phyloP scores from a whole-genome alignment of 2,888 invertebrate genomes.

The Chaetogeoica ovagalla region DNA sequence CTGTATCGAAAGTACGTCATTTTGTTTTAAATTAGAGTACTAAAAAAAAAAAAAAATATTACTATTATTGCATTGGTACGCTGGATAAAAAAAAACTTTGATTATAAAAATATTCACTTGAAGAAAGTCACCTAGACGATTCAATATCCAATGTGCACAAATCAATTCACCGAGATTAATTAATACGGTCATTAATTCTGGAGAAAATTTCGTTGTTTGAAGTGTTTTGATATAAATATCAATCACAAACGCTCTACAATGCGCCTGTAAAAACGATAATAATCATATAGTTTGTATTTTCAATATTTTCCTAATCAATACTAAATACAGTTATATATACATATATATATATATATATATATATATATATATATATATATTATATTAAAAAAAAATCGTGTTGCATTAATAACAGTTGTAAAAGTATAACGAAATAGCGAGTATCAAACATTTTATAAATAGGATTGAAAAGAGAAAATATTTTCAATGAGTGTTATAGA shows the following conservation, averaged over 20 bases:
- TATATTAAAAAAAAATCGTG: too few species aligned
- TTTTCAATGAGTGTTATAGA: too few species aligned
- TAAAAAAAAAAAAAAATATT: conserved; percentile 59
- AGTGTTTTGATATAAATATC: conserved; percentile 70
- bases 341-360: too few species aligned
- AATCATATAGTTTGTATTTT: neutral
- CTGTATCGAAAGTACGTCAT: conserved; percentile 64
- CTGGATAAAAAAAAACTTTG: neutral
- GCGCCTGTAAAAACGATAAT: conserved; percentile 64
- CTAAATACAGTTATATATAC: too few species aligned
- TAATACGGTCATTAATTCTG: conserved; percentile 68
- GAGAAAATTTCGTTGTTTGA: conserved; percentile 63
- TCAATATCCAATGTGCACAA: conserved; percentile 74
- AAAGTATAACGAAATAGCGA: too few species aligned
- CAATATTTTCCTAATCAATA: too few species aligned
- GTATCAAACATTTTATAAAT: too few species aligned
- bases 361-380: too few species aligned
- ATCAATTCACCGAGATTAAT: conserved; percentile 76
- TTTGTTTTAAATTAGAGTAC: conserved; percentile 67
- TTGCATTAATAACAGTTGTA: too few species aligned
- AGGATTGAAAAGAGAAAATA: too few species aligned
- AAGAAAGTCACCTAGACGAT: conserved; percentile 76
- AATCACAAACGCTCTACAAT: conserved; percentile 80
- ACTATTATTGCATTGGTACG: neutral
- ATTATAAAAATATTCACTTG: conserved; percentile 63